These are phyloP conservation scores for Corythoichthys haematopterus DNA, from an alignment of 2,113 vertebrate species.

Conservation along the genomic window DNA sequence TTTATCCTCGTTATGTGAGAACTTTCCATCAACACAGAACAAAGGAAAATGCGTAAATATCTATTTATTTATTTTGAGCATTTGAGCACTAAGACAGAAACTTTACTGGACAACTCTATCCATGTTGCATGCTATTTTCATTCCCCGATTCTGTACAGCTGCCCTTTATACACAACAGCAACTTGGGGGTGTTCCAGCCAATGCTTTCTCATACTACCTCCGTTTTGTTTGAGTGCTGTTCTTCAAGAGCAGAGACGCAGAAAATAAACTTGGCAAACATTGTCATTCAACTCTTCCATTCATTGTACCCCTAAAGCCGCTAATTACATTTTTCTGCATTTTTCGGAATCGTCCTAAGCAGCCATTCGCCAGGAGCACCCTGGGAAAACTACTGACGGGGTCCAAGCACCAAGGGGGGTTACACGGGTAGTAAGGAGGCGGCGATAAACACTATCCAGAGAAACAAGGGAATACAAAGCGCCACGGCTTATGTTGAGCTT, in stretches of 20 bases:
- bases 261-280: neutral
- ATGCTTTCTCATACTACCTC: neutral
- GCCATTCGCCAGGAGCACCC: conserved; percentile 16
- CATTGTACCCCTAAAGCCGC: conserved; percentile 22
- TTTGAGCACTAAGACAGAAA: too few species aligned
- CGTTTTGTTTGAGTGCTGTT: neutral
- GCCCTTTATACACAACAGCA: neutral
- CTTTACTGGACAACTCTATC: too few species aligned
- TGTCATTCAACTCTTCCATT: neutral
- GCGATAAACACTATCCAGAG: conserved; percentile 42
- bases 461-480: conserved; percentile 31
- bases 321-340: conserved; percentile 30
- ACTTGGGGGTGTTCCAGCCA: neutral
- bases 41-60: too few species aligned
- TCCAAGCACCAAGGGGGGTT: conserved; percentile 35
- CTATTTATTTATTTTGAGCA: too few species aligned
- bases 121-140: too few species aligned
- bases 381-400: conserved; percentile 23
- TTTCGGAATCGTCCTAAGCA: conserved; percentile 46
- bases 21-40: too few species aligned
- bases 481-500: conserved; percentile 54
- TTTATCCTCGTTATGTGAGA: too few species aligned
- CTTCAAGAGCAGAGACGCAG: neutral
- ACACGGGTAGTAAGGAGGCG: conserved; percentile 17
- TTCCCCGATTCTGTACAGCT: too few species aligned